Evolutionary conservation across 2,797 vertebrate genomes (phyloP).

Genomic region (Chanos chanos): DNA sequence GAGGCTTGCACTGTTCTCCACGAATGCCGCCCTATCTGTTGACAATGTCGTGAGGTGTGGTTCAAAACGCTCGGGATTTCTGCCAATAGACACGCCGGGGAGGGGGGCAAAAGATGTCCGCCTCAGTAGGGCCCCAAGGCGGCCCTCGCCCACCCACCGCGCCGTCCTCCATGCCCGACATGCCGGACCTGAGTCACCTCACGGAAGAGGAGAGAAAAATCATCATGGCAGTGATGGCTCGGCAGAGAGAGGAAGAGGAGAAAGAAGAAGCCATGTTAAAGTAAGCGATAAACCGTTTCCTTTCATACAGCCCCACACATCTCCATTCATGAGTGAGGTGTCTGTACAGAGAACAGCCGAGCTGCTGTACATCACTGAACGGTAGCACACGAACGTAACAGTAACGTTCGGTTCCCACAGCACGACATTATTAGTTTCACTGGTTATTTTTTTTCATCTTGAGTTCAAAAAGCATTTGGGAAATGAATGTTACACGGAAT

Average conservation of each 20-base stretch:
- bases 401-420: not conserved
- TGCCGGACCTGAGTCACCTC: slow-evolving; percentile 97
- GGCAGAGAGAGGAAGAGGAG: slow-evolving; percentile 94
- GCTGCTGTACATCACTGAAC: no score
- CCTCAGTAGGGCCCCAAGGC: slow-evolving; percentile 89
- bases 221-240: slow-evolving; percentile 97
- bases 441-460: no score
- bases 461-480: no score
- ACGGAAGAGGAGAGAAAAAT: slow-evolving; percentile 96
- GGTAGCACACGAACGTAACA: not conserved
- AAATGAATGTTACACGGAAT: no score
- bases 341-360: not conserved
- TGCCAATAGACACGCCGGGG: slow-evolving; percentile 76
- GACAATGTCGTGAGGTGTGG: slow-evolving; percentile 76
- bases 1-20: slow-evolving; percentile 62
- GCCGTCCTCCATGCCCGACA: slow-evolving; percentile 88
- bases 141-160: slow-evolving; percentile 90
- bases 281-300: slow-evolving; percentile 71
- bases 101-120: slow-evolving; percentile 83
- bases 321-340: slow-evolving; percentile 13
- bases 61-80: slow-evolving; percentile 64
- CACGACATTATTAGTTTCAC: no score
- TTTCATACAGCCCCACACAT: slow-evolving; percentile 11
- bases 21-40: slow-evolving; percentile 55
- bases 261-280: slow-evolving; percentile 98